Base-by-base conservation (phyloP, 2,888 invertebrate species). In the Caprella mutica region DNA sequence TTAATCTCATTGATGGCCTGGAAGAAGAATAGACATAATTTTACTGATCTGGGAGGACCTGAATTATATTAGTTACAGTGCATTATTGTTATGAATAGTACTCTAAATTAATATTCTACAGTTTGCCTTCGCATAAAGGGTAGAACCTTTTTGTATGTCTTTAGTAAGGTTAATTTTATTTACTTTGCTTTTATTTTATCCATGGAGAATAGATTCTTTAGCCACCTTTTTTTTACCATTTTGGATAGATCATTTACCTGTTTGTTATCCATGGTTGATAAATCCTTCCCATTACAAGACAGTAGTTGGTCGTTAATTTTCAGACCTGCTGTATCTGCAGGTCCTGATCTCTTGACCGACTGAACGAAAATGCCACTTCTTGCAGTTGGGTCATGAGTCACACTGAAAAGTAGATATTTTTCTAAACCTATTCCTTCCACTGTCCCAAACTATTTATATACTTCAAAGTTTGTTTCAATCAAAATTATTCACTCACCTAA, bases 331-430 rank as follows among this genome's bases (percentile, higher is more conserved):
- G 89, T 86, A 48, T 86, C 78, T 0, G 92, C 92, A 57, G 92
- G 83, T 43, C 92, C 89, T 26, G 85, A 85, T 67, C 87, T 87
- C 70, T 88, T 84, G 53, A 91, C 89, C 68, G 88, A 88, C 76
- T 93, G 86, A 39, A 91, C 82, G 72, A 85, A 90, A 67, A 90
- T 88, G 38, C 90, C 90, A n/a, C n/a, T n/a, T n/a, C n/a, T n/a
- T n/a, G n/a, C n/a, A n/a, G n/a, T n/a, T n/a, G n/a, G n/a, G n/a
- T n/a, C n/a, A n/a, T n/a, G n/a, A n/a, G n/a, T n/a, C n/a, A n/a
- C n/a, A n/a, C n/a, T n/a, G n/a, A n/a, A n/a, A n/a, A n/a, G n/a
- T n/a, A n/a, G n/a, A n/a, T n/a, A n/a, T n/a, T n/a, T n/a, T n/a
- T n/a, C n/a, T n/a, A n/a, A n/a, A n/a, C n/a, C 1, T n/a, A n/a